phyloP scores from a whole-genome alignment of 2,797 vertebrate species.

The Sebastiscus albofasciatus region DNA sequence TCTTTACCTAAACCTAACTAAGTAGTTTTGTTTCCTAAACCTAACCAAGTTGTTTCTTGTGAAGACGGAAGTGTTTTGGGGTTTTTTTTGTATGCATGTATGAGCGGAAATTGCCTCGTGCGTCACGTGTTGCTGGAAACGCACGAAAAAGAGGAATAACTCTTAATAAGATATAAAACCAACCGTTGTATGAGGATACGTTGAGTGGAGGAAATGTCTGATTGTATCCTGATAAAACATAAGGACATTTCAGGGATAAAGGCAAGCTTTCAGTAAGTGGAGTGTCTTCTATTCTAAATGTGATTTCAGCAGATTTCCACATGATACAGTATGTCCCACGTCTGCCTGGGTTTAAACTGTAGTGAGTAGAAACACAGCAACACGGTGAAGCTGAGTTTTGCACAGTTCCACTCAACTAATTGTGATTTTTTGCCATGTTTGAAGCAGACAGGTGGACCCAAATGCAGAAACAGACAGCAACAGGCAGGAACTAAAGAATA shows the following conservation, averaged over 20 bases:
- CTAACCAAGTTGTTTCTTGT: too few species aligned
- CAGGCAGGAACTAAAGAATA: too few species aligned
- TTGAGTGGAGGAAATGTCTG: neutral
- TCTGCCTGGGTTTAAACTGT: neutral
- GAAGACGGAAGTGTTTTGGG: too few species aligned
- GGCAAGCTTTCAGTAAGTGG: neutral
- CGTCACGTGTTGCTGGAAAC: fast-evolving
- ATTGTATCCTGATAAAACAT: neutral
- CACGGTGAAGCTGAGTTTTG: neutral
- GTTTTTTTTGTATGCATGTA: too few species aligned
- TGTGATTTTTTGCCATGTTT: neutral
- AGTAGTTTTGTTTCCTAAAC: too few species aligned
- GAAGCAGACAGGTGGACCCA: too few species aligned
- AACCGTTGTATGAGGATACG: too few species aligned
- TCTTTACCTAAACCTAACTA: too few species aligned
- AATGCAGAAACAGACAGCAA: too few species aligned
- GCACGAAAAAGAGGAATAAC: too few species aligned
- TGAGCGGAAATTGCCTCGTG: fast-evolving
- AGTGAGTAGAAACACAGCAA: neutral
- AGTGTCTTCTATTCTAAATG: neutral
- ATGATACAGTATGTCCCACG: neutral
- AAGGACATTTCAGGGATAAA: conserved; percentile 3
- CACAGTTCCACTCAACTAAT: neutral
- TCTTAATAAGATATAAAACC: too few species aligned
- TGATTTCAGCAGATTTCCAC: neutral